A percentile compares a stretch with the other conserved stretches of the same genome.
These are phyloP conservation scores for Conus canariensis DNA, from an alignment of 2,888 invertebrate species.

Conservation along the genomic window DNA sequence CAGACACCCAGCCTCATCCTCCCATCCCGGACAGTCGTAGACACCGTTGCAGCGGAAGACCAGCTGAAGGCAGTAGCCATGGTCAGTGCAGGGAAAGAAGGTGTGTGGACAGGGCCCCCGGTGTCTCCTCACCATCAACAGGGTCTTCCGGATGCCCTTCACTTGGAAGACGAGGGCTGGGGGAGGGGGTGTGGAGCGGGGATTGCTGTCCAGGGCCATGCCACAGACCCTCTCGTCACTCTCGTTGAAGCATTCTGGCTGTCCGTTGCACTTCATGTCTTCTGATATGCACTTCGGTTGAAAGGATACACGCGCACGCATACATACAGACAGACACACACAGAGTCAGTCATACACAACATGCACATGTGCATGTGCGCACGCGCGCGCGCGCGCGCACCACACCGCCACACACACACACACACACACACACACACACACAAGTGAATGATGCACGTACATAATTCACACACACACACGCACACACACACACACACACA, in stretches of 20 bases:
- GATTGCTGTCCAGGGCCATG: not conserved
- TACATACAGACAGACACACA: no score
- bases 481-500: not conserved
- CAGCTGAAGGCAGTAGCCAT: constrained; percentile 7
- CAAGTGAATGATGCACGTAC: not conserved
- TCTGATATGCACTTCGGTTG: not conserved
- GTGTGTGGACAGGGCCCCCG: not conserved
- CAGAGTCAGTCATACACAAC: no score
- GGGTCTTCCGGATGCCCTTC: no score
- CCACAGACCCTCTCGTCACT: not conserved
- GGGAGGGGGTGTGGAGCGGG: no score
- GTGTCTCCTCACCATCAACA: not conserved
- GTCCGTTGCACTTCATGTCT: not conserved
- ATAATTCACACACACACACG: not conserved
- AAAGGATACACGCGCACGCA: no score
- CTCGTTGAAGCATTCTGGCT: not conserved
- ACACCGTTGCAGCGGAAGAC: constrained; percentile 4
- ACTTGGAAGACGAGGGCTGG: not conserved
- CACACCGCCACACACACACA: no score
- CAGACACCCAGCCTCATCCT: not conserved
- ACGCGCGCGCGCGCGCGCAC: no score
- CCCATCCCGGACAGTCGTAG: not conserved
- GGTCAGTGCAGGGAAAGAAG: not conserved
- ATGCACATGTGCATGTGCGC: no score
- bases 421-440: no score